A percentile compares a stretch with the other conserved stretches of the same genome.
Evolutionary conservation across 2,888 invertebrate species (phyloP).

Genomic region (Drymonia ruficornis): DNA sequence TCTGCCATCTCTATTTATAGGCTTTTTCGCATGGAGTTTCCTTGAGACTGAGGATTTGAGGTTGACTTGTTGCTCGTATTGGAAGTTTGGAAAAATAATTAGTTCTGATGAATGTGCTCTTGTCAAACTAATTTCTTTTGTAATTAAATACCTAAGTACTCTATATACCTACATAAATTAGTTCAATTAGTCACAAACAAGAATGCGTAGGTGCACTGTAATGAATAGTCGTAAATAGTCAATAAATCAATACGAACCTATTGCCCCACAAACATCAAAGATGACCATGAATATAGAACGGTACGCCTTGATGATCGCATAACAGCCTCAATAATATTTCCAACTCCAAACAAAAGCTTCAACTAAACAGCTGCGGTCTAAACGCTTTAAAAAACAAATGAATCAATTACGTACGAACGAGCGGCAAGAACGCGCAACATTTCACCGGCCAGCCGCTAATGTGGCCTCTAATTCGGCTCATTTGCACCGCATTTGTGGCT

Average conservation of each 20-base stretch:
- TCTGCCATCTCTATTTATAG: conserved; percentile 19
- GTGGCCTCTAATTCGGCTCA: conserved; percentile 45
- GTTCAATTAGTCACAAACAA: too few species aligned
- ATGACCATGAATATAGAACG: too few species aligned
- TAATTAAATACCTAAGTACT: too few species aligned
- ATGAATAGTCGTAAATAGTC: too few species aligned
- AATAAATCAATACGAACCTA: too few species aligned
- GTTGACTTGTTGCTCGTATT: conserved; percentile 18
- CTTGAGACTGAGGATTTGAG: conserved; percentile 1
- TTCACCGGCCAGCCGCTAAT: conserved; percentile 36
- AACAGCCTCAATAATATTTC: too few species aligned
- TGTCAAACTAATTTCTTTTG: too few species aligned
- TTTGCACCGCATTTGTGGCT: conserved; percentile 41
- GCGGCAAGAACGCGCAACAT: conserved; percentile 38
- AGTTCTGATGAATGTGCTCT: not conserved
- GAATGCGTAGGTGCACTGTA: too few species aligned
- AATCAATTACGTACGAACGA: conserved; percentile 38
- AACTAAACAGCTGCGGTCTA: conserved; percentile 4
- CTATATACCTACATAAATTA: too few species aligned
- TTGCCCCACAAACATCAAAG: too few species aligned
- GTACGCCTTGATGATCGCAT: too few species aligned
- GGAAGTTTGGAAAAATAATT: not conserved
- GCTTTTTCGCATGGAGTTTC: conserved; percentile 13
- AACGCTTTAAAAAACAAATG: conserved; percentile 36
- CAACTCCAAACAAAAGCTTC: not conserved